These are phyloP conservation scores for Nerophis lumbriciformis DNA, from an alignment of 2,113 vertebrate genomes.

Conservation along the genomic window DNA sequence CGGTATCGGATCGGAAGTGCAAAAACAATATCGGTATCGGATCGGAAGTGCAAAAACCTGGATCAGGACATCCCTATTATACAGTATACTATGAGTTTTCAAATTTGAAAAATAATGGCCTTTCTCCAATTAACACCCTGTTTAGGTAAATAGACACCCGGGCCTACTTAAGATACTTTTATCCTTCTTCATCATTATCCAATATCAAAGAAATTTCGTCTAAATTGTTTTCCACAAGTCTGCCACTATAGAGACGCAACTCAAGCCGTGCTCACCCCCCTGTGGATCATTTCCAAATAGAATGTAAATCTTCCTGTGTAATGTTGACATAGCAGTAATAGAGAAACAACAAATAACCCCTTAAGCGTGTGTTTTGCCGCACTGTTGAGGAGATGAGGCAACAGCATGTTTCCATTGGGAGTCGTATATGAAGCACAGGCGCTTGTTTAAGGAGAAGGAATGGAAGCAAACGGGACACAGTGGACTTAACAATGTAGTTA, in stretches of 20 bases:
- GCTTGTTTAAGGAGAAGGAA: slow-evolving; percentile 15
- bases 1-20: too few relatives aligned
- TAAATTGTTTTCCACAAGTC: neutral
- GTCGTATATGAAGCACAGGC: neutral
- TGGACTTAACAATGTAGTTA: slow-evolving; percentile 18
- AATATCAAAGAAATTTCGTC: slow-evolving; percentile 1
- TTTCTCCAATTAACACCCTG: too few relatives aligned
- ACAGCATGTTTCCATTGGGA: slow-evolving; percentile 10
- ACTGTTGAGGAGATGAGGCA: neutral
- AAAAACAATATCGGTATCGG: too few relatives aligned
- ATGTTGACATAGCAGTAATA: neutral
- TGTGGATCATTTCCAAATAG: neutral
- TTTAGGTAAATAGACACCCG: too few relatives aligned
- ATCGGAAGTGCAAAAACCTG: too few relatives aligned
- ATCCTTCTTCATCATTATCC: slow-evolving; percentile 21
- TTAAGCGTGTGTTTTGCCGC: neutral
- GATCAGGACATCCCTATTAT: too few relatives aligned
- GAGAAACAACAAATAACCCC: neutral
- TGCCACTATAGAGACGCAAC: neutral
- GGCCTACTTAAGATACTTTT: too few relatives aligned
- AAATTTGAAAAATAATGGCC: too few relatives aligned
- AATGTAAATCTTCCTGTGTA: neutral
- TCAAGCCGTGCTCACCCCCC: too few relatives aligned
- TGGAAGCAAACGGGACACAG: slow-evolving; percentile 11
- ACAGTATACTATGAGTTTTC: too few relatives aligned